These are phyloP conservation scores for Junco hyemalis DNA, from an alignment of 2,113 vertebrate species.

Conservation along the genomic window DNA sequence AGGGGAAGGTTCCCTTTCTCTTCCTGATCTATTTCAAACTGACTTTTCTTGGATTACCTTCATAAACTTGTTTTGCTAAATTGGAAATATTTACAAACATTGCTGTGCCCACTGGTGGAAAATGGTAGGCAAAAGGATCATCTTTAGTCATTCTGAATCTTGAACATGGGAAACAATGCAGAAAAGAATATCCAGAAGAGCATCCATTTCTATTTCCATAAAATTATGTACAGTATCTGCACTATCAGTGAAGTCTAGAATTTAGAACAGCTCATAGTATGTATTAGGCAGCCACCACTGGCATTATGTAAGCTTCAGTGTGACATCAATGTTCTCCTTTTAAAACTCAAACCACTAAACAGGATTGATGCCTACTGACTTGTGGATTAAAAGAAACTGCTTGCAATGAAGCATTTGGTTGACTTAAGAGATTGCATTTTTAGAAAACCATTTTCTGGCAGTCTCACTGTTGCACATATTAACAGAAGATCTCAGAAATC, in stretches of 20 bases:
- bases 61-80: not conserved
- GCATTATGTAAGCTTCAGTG: not conserved
- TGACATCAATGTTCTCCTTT: not conserved
- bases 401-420: not conserved
- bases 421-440: not conserved
- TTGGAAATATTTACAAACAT: fast-evolving
- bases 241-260: not conserved
- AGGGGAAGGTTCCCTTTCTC: not conserved
- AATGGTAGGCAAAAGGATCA: not conserved
- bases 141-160: not conserved
- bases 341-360: not conserved
- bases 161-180: not conserved
- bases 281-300: not conserved
- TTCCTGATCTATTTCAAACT: not conserved
- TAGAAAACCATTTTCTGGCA: not conserved
- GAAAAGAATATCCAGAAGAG: not conserved
- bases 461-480: not conserved
- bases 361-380: not conserved
- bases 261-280: not conserved
- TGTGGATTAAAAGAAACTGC: not conserved
- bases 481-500: not conserved
- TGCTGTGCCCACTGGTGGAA: not conserved
- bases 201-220: not conserved
- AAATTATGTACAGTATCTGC: not conserved
- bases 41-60: not conserved